phyloP scores from a whole-genome alignment of 2,797 vertebrate genomes.

The Xyrichtys novacula region DNA sequence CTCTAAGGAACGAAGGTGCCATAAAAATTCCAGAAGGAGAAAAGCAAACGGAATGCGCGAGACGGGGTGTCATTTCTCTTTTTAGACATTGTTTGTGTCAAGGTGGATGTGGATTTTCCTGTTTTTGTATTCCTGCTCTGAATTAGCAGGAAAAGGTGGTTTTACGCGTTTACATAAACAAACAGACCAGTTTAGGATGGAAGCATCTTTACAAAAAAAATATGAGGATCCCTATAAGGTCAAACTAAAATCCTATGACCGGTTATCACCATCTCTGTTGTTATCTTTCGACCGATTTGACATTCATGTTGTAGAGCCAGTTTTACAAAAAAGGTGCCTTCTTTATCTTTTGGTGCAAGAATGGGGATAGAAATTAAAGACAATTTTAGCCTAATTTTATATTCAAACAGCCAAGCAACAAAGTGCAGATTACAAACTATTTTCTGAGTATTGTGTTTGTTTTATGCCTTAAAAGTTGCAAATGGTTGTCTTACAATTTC shows the following conservation, averaged over 20 bases:
- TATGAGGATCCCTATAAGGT: background rate
- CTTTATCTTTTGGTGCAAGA: too few species aligned
- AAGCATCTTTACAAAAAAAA: background rate
- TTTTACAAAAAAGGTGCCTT: background rate
- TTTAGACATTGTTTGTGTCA: constrained; percentile 5
- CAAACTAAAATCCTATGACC: background rate
- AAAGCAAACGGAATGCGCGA: constrained; percentile 55
- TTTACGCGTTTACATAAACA: background rate
- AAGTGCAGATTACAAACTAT: background rate
- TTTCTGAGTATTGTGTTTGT: background rate
- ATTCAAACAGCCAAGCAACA: background rate
- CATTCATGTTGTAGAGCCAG: fast-evolving
- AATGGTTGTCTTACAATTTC: background rate
- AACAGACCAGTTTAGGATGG: background rate
- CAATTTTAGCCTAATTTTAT: background rate
- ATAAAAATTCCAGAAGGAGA: constrained; percentile 80
- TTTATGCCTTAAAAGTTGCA: background rate
- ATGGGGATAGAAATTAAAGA: background rate
- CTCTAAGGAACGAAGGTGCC: constrained; percentile 63
- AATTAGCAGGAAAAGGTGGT: background rate
- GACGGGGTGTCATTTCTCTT: constrained; percentile 21
- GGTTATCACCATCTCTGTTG: background rate
- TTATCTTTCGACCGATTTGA: background rate
- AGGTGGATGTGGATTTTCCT: background rate
- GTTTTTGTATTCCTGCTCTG: constrained; percentile 1